A percentile compares a stretch with the other conserved stretches of the same genome.
phyloP scores from a whole-genome alignment of 2,888 invertebrate species.

The Dusona sp. region DNA sequence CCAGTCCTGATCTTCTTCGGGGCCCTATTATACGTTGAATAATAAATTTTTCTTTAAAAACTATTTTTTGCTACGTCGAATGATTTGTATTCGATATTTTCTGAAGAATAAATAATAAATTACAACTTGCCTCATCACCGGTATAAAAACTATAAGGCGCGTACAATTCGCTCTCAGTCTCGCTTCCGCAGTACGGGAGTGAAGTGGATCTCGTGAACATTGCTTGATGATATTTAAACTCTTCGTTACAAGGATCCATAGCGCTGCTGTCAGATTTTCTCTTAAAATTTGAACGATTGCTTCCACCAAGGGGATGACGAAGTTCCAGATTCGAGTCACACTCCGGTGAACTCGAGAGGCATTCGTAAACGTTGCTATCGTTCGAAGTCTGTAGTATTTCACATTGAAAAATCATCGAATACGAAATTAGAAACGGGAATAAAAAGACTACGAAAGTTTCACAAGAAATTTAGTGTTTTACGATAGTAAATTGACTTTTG shows the following conservation, averaged over 20 bases:
- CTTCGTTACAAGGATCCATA: slow-evolving; percentile 85
- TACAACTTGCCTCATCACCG: slow-evolving; percentile 86
- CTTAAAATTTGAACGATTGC: slow-evolving; percentile 82
- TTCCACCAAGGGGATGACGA: slow-evolving; percentile 82
- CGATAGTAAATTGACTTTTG: background rate
- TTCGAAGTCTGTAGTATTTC: slow-evolving; percentile 84
- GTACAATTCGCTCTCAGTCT: slow-evolving; percentile 93
- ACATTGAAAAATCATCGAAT: slow-evolving; percentile 76
- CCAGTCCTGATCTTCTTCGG: slow-evolving; percentile 86
- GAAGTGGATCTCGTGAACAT: slow-evolving; percentile 88
- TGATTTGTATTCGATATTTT: background rate
- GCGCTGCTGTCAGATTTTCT: slow-evolving; percentile 86
- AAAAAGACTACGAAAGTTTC: background rate
- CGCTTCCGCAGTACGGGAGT: slow-evolving; percentile 93
- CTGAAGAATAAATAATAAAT: background rate
- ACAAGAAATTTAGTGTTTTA: background rate
- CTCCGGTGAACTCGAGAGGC: slow-evolving; percentile 89
- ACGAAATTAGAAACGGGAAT: background rate
- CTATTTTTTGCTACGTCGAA: background rate
- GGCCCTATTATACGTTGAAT: slow-evolving; percentile 80
- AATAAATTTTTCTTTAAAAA: slow-evolving; percentile 18
- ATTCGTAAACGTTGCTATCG: slow-evolving; percentile 88
- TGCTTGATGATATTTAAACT: slow-evolving; percentile 87
- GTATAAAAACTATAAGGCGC: slow-evolving; percentile 92
- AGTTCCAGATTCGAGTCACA: slow-evolving; percentile 87